Evolutionary conservation across 1,140 invertebrate genomes (phyloP).

Genomic region (Gyrodactylus salaris): DNA sequence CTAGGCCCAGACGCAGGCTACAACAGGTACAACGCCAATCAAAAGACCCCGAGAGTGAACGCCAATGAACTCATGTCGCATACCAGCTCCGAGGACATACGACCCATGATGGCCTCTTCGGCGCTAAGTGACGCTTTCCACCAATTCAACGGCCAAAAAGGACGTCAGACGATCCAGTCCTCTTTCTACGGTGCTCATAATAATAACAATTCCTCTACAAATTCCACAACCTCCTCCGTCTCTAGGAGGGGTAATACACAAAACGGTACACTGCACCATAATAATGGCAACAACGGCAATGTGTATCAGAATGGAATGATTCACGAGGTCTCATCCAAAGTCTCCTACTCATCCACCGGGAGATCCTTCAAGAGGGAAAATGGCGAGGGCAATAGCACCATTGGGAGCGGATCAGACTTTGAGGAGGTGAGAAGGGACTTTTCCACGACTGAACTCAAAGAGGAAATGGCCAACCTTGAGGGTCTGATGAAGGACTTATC

Average conservation of each 20-base stretch:
- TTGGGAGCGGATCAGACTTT: not conserved
- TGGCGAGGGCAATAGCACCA: not conserved
- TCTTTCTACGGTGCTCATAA: not conserved
- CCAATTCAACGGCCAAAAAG: not conserved
- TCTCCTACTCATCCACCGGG: no score
- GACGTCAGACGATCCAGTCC: not conserved
- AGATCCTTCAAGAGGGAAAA: not conserved
- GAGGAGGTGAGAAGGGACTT: not conserved
- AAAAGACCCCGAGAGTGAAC: not conserved
- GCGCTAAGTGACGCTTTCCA: not conserved
- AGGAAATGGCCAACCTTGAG: constrained; percentile 85
- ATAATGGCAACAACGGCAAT: not conserved
- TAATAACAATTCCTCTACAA: not conserved
- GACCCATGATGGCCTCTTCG: not conserved
- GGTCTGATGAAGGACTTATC: constrained; percentile 85
- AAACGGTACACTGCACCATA: not conserved
- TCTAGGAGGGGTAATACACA: not conserved
- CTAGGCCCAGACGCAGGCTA: not conserved
- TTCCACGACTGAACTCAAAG: constrained; percentile 47
- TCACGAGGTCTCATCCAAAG: no score
- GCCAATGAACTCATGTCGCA: not conserved
- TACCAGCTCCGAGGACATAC: not conserved
- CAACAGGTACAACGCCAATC: not conserved
- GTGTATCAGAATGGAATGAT: no score
- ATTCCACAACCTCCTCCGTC: not conserved